Conservation (phyloP, 2,797 vertebrate species). For the Artibeus jamaicensis region DNA sequence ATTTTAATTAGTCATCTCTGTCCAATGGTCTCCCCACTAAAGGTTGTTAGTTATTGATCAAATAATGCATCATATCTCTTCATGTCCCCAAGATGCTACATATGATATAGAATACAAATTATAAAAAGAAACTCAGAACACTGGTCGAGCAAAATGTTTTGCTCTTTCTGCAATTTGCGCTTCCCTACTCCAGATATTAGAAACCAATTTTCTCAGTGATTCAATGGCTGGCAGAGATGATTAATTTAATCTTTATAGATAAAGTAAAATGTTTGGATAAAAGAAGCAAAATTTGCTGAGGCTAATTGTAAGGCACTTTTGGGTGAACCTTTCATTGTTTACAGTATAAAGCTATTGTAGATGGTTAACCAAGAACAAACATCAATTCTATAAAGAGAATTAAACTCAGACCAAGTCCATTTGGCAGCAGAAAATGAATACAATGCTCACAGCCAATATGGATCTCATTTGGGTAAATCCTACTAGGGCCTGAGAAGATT, state of each 20-base stretch:
- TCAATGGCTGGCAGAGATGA: constrained; percentile 63
- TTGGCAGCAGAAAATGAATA: constrained; percentile 38
- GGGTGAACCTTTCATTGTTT: constrained; percentile 63
- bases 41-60: neutral
- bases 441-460: neutral
- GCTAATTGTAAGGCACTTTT: constrained; percentile 68
- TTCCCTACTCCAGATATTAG: constrained; percentile 53
- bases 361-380: constrained; percentile 65
- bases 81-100: neutral
- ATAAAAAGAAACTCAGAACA: constrained; percentile 41
- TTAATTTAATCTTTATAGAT: constrained; percentile 74
- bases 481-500: neutral
- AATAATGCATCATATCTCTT: neutral
- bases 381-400: constrained; percentile 64
- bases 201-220: constrained; percentile 67
- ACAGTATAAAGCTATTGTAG: constrained; percentile 55
- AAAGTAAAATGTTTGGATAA: constrained; percentile 68
- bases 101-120: constrained; percentile 29
- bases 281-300: constrained; percentile 56
- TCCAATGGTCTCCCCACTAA: neutral
- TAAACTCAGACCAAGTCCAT: constrained; percentile 55
- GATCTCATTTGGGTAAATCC: constrained; percentile 33
- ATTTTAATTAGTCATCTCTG: constrained; percentile 28
- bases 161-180: constrained; percentile 39
- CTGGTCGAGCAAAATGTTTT: constrained; percentile 57